Evolutionary conservation across 2,888 invertebrate genomes (phyloP).

Genomic region (Sesia apiformis): DNA sequence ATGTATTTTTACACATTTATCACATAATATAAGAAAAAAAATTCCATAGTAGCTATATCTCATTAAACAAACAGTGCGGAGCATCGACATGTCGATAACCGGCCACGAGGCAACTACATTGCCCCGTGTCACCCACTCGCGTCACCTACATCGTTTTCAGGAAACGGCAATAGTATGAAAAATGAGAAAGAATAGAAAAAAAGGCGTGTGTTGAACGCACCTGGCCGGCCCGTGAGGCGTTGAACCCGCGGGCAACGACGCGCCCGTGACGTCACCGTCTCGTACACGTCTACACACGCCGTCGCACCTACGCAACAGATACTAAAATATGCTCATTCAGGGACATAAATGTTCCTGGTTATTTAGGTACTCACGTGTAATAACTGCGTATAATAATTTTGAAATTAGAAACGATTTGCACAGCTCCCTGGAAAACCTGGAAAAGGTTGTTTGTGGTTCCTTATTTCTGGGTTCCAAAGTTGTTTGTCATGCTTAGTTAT

Average conservation of each 20-base stretch:
- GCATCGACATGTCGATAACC: background rate
- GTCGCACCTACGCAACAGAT: conserved; percentile 32
- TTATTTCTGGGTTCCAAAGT: too few relatives aligned
- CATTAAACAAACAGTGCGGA: background rate
- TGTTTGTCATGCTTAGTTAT: too few relatives aligned
- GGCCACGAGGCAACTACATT: background rate
- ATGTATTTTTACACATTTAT: too few relatives aligned
- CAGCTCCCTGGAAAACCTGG: too few relatives aligned
- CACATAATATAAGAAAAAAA: background rate
- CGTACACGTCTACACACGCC: conserved; percentile 39
- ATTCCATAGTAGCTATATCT: background rate
- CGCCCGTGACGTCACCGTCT: conserved; percentile 63
- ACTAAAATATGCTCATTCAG: conserved; percentile 19
- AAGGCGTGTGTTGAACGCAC: conserved; percentile 46
- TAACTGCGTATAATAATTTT: background rate
- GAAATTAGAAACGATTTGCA: too few relatives aligned
- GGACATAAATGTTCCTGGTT: conserved; percentile 24
- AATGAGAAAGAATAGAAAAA: conserved; percentile 29
- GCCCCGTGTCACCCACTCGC: background rate
- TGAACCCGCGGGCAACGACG: conserved; percentile 48
- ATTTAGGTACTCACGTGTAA: background rate
- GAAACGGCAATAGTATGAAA: conserved; percentile 12
- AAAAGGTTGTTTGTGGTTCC: too few relatives aligned
- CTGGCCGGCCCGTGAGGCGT: conserved; percentile 42
- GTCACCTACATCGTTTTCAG: background rate